Evolutionary conservation across 2,888 invertebrate species (phyloP).

Genomic region (Xylota segnis): DNA sequence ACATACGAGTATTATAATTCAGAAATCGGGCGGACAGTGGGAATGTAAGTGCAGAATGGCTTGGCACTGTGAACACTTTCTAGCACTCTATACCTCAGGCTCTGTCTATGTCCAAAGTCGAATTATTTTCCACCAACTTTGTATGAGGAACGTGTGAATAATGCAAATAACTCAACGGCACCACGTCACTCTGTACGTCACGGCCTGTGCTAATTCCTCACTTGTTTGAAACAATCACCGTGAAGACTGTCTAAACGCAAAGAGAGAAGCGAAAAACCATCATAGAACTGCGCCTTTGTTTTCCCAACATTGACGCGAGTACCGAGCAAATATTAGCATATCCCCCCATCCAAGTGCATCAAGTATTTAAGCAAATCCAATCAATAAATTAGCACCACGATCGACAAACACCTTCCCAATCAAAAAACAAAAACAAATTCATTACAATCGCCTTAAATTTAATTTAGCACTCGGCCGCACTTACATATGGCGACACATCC

Average conservation of each 20-base stretch:
- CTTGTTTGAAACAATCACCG: slow-evolving; percentile 3
- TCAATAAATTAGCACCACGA: slow-evolving; percentile 8
- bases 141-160: slow-evolving; percentile 1
- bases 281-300: slow-evolving; percentile 11
- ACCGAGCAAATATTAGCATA: neutral
- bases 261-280: neutral
- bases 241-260: neutral
- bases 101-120: too few species aligned
- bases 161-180: neutral
- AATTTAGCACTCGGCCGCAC: slow-evolving; percentile 15
- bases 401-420: neutral
- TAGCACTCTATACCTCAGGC: too few species aligned
- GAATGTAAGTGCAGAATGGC: too few species aligned
- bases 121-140: too few species aligned
- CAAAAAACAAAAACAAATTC: neutral
- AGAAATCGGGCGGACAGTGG: too few species aligned
- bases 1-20: too few species aligned
- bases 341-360: neutral
- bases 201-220: slow-evolving; percentile 12
- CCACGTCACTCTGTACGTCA: slow-evolving; percentile 17
- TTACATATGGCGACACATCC: neutral
- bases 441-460: neutral
- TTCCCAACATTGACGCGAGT: slow-evolving; percentile 26
- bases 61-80: too few species aligned
- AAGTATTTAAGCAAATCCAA: slow-evolving; percentile 4